Percentiles rank a stretch among this genome's conserved stretches.
These are phyloP conservation scores for Leptinotarsa lineolata DNA, from an alignment of 1,140 invertebrate genomes.

Conservation along the genomic window DNA sequence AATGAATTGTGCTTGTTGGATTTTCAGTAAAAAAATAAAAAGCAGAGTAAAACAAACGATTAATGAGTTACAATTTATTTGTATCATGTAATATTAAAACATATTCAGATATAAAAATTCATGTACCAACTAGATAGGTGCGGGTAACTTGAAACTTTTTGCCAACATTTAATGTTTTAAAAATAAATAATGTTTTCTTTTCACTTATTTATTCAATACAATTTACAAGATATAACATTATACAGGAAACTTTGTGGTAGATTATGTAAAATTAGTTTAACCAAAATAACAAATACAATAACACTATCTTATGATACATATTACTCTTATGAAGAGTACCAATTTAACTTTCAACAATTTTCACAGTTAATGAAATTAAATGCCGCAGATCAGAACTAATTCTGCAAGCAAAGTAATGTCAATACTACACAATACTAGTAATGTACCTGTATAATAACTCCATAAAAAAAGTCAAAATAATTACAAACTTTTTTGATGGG, in stretches of 20 bases:
- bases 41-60: neutral
- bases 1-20: no score
- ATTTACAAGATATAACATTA: constrained; percentile 30
- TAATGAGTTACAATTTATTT: constrained; percentile 18
- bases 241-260: constrained; percentile 27
- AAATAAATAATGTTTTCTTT: constrained; percentile 31
- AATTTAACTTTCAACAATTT: constrained; percentile 33
- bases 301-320: constrained; percentile 29
- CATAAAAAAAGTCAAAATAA: constrained; percentile 22
- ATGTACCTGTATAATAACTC: constrained; percentile 15
- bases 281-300: constrained; percentile 28
- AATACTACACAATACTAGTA: constrained; percentile 18
- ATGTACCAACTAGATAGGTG: constrained; percentile 21
- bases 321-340: constrained; percentile 41
- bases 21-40: neutral
- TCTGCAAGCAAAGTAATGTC: constrained; percentile 7
- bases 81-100: constrained; percentile 29
- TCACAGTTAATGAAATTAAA: constrained; percentile 26
- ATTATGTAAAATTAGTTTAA: constrained; percentile 28
- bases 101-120: constrained; percentile 30
- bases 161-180: constrained; percentile 23
- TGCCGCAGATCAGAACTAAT: constrained; percentile 14
- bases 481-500: constrained; percentile 5
- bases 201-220: constrained; percentile 31
- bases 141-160: constrained; percentile 24